These are phyloP conservation scores for Bufo gargarizans DNA, from an alignment of 2,113 vertebrate genomes.

Conservation along the genomic window DNA sequence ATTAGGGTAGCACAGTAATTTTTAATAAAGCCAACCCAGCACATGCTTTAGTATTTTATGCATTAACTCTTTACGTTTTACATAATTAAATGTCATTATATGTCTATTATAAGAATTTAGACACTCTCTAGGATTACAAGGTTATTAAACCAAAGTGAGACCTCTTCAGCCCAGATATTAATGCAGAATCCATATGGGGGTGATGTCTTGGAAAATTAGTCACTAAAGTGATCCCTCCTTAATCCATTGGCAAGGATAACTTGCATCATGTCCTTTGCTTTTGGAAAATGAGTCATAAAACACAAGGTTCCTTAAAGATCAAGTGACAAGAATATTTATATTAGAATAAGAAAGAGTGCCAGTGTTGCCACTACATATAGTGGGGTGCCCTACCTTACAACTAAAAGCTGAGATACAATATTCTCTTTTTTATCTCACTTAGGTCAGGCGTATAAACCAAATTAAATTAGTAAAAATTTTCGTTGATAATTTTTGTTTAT, in stretches of 20 bases:
- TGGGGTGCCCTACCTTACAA: background rate
- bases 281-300: constrained; percentile 10
- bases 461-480: background rate
- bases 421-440: background rate
- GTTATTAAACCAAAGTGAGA: background rate
- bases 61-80: background rate
- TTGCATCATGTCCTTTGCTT: background rate
- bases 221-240: background rate
- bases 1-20: background rate
- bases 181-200: constrained; percentile 10
- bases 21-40: background rate
- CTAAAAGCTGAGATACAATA: background rate
- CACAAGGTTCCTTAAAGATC: background rate
- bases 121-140: background rate
- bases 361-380: background rate
- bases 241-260: constrained; percentile 5
- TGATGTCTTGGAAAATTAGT: constrained; percentile 31
- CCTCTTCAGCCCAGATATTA: background rate
- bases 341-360: background rate
- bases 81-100: background rate
- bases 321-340: background rate
- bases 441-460: background rate
- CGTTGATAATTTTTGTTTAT: too few species aligned
- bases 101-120: background rate
- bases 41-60: background rate